Evolutionary conservation across 35 echinoderm and acorn worm species (phyloP), one percentile per base, ranked within the genome.

Genomic region (Eucidaris tribuloides): DNA sequence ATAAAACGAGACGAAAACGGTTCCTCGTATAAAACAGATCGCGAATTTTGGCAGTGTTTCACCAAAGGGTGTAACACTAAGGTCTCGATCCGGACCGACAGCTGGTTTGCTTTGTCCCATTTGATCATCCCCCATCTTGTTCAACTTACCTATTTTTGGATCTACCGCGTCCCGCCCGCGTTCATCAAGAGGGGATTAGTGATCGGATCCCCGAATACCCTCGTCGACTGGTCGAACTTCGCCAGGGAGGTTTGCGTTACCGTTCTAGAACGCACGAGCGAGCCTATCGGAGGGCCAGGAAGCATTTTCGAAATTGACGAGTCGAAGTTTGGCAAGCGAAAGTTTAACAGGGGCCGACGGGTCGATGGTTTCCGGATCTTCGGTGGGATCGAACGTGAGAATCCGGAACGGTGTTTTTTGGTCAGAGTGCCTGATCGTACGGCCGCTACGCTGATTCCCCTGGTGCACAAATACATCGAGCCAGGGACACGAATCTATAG

Each of bases 241-340:
- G 0, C 77, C 13, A 15, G 35, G 42, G 77, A 79, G 19, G 15
- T 79, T 20, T 57, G 77, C 3, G 77, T 45, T 20, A 43, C 7
- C 0, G 44, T 56, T n/a, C 1, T 79, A 9, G 42, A 45, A 7
- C 41, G 23, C 25, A 30, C 44, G 3, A 83, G 41, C 34, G 52
- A 36, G 9, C 81, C 54, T 9, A 66, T 83, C 38, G 81, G 59
- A 40, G 81, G 81, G 38, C 81, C 58, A 2, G 81, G 81, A 66
- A 40, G 17, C 22, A 3, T 62, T 2, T 27, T 83, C 15, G 81
- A 83, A 65, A 83, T 66, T 22, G 81, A 83, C 29, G 57, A 70
- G 22, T 58, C 56, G 9, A 83, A 65, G 28, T 65, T 83, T 41
- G 81, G 81, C 17, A 83, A 83, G 41, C 17, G 81, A 14, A 83